Evolutionary conservation across 1,140 invertebrate genomes (phyloP), one percentile per base, ranked within the genome.

Genomic region (Piezodorus guildinii): DNA sequence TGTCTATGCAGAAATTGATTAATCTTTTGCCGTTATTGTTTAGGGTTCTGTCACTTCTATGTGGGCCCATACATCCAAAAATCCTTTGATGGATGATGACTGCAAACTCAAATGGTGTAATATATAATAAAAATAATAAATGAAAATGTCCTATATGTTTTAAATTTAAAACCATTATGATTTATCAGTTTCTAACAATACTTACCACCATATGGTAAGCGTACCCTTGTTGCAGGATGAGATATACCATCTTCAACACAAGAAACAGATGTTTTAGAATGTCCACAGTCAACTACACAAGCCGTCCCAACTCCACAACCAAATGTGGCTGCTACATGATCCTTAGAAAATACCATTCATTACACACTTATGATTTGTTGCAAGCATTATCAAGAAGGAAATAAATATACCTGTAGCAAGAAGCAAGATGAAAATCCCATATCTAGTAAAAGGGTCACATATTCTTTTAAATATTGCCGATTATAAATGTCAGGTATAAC

Each of bases 181-280:
- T n/a, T n/a, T n/a, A n/a, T n/a, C n/a, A n/a, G n/a, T n/a, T n/a
- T n/a, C 12, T 39, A 39, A 16, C 43, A 8, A 60, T 39, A 43
- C 43, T 4, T 30, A 64, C 56, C 65, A 1, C 62, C 62, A 52
- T 66, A 63, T 25, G 62, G 61, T 19, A 70, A 52, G 60, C 68
- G 49, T 68, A 91, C 81, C 71, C 93, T 80, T 0, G 93, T 94
- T 60, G 87, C 86, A 71, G 86, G 83, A 71, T 94, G 89, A 56
- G 92, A 96, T 62, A 96, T 90, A 15, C 91, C 93, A 80, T 97
- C 94, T 77, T 97, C 94, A 3, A 96, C 91, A 78, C 94, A 98
- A 14, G 91, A 94, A 16, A 97, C 86, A 0, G 91, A 91, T 1
- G 91, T 95, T 78, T 97, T 96, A 74, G 95, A 90, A 73, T 95